These are phyloP conservation scores for Drosophila serrata DNA, from an alignment of 1,140 invertebrate species.

Conservation along the genomic window DNA sequence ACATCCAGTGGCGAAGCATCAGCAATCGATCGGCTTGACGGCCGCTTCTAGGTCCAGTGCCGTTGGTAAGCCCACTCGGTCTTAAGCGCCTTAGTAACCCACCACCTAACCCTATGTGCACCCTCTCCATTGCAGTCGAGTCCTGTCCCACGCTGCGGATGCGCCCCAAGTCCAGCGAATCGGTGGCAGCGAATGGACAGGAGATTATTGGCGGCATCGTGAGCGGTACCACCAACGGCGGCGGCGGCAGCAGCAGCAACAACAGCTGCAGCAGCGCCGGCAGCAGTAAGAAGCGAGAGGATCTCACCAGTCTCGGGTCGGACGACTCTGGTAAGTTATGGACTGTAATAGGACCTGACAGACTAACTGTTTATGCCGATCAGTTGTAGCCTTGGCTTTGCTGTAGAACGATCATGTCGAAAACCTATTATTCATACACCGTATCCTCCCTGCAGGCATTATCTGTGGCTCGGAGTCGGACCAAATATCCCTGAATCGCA, in stretches of 20 bases:
- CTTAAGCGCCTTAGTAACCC: background rate
- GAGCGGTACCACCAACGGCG: slow-evolving; percentile 23
- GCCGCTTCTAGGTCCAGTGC: slow-evolving; percentile 14
- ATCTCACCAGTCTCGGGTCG: slow-evolving; percentile 91
- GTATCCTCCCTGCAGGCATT: slow-evolving; percentile 86
- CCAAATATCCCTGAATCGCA: slow-evolving; percentile 85
- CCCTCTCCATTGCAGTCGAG: slow-evolving; percentile 51
- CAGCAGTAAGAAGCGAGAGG: slow-evolving; percentile 87
- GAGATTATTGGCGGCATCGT: slow-evolving; percentile 48
- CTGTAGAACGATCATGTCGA: slow-evolving; percentile 63
- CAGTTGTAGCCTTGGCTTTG: slow-evolving; percentile 30
- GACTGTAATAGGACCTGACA: background rate
- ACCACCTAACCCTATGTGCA: background rate
- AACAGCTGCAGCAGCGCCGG: slow-evolving; percentile 63
- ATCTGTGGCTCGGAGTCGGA: slow-evolving; percentile 90
- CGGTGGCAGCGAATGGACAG: slow-evolving; percentile 41
- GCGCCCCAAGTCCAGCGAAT: slow-evolving; percentile 75
- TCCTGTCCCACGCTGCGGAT: slow-evolving; percentile 70
- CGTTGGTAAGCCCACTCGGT: slow-evolving; percentile 32
- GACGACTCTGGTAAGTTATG: slow-evolving; percentile 90
- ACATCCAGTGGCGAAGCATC: slow-evolving; percentile 18
- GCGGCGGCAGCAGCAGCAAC: slow-evolving; percentile 51
- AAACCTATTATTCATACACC: slow-evolving; percentile 21
- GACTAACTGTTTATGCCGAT: background rate
- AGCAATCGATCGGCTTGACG: slow-evolving; percentile 8